Evolutionary conservation across 2,797 vertebrate species (phyloP).

Genomic region (Rhincodon typus): DNA sequence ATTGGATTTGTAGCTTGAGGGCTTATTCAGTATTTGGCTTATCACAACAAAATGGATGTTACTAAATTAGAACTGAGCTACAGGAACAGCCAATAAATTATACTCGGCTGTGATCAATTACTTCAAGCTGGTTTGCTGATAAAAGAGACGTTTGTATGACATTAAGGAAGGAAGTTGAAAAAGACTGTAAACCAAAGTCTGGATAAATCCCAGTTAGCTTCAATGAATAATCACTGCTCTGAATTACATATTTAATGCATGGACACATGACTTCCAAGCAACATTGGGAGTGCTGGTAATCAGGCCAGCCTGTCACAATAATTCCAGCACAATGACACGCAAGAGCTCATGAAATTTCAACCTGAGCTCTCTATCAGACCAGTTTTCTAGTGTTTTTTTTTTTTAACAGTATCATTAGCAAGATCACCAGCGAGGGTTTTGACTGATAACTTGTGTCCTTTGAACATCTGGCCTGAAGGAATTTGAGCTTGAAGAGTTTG

Average conservation of each 20-base stretch:
- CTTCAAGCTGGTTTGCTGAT: background rate
- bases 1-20: slow-evolving; percentile 30
- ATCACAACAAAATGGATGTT: slow-evolving; percentile 4
- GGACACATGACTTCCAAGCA: background rate
- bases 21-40: background rate
- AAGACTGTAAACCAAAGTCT: background rate
- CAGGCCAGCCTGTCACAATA: background rate
- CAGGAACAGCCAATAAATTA: slow-evolving; percentile 15
- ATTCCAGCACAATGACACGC: background rate
- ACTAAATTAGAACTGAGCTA: slow-evolving; percentile 19
- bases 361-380: background rate
- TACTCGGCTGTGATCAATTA: background rate
- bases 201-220: background rate
- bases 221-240: background rate
- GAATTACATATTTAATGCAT: background rate
- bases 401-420: background rate
- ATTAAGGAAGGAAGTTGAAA: background rate
- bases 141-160: background rate
- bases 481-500: background rate
- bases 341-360: background rate
- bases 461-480: background rate
- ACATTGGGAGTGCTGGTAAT: background rate
- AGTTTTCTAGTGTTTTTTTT: background rate
- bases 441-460: background rate
- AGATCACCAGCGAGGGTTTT: background rate